Evolutionary conservation across 2,113 vertebrate genomes (phyloP).

Genomic region (Carollia perspicillata): DNA sequence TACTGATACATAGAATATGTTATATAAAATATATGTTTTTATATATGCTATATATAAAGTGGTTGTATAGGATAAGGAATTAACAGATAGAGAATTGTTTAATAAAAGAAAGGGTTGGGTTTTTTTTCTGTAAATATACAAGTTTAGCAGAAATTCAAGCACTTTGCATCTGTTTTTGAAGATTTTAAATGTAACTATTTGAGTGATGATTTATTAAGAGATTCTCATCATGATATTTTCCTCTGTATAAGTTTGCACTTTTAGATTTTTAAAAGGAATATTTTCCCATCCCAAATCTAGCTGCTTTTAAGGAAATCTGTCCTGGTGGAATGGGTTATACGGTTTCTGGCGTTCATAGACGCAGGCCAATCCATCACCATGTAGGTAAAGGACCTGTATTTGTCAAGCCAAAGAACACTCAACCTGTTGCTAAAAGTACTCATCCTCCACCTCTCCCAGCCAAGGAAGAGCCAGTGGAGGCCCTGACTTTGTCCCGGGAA

Average conservation of each 20-base stretch:
- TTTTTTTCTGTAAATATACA: slow-evolving; percentile 49
- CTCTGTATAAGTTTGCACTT: slow-evolving; percentile 85
- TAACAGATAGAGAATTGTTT: slow-evolving; percentile 43
- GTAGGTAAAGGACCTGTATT: slow-evolving; percentile 88
- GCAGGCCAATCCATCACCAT: slow-evolving; percentile 89
- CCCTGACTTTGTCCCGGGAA: slow-evolving; percentile 89
- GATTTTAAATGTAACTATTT: slow-evolving; percentile 64
- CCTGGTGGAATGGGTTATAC: slow-evolving; percentile 99
- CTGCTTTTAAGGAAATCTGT: slow-evolving; percentile 98
- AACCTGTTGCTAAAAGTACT: slow-evolving; percentile 88
- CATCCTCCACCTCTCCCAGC: slow-evolving; percentile 90
- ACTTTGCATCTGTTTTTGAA: slow-evolving; percentile 55
- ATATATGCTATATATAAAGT: not conserved
- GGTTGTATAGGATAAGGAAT: slow-evolving; percentile 5
- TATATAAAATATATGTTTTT: slow-evolving; percentile 15
- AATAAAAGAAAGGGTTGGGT: not conserved
- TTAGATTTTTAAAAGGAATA: slow-evolving; percentile 89
- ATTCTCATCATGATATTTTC: slow-evolving; percentile 83
- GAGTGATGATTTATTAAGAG: slow-evolving; percentile 61
- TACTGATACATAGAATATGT: not conserved
- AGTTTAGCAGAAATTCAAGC: slow-evolving; percentile 45
- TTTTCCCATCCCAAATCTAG: slow-evolving; percentile 89
- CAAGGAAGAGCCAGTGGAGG: slow-evolving; percentile 91
- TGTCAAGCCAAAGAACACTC: slow-evolving; percentile 86
- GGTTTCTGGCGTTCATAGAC: slow-evolving; percentile 91